A percentile compares a stretch with the other conserved stretches of the same genome.
Conservation (phyloP, 2,113 vertebrate genomes). For the Petromus typicus region DNA sequence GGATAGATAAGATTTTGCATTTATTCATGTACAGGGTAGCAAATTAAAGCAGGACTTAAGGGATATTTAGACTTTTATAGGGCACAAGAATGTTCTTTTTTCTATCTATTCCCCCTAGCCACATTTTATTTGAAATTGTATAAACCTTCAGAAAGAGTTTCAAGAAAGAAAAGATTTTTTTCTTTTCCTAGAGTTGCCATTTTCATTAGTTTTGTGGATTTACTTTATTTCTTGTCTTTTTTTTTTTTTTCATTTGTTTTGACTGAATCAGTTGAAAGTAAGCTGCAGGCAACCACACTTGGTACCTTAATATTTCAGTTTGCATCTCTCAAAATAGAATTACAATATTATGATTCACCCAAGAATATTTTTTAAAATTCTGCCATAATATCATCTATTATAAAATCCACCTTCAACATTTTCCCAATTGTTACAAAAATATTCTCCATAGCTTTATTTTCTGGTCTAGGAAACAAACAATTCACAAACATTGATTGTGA, state of each 20-base stretch:
- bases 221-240: not conserved
- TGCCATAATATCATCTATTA: not conserved
- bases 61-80: not conserved
- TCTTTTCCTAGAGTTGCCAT: not conserved
- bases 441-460: constrained; percentile 31
- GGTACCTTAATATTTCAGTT: not conserved
- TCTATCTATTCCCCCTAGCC: not conserved
- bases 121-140: constrained; percentile 40
- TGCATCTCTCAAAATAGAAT: not conserved
- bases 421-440: not conserved
- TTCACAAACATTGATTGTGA: not conserved
- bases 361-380: not conserved
- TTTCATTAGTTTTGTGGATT: not conserved
- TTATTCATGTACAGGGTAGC: not conserved
- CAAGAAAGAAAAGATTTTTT: not conserved
- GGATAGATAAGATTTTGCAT: not conserved
- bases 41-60: not conserved
- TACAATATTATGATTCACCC: not conserved
- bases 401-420: not conserved
- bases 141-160: not conserved
- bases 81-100: not conserved
- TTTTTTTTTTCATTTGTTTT: not conserved
- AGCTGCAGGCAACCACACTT: not conserved
- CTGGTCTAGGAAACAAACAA: not conserved
- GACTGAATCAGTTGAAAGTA: not conserved